phyloP scores from a whole-genome alignment of 2,113 vertebrate species.

The Leptodactylus fuscus region DNA sequence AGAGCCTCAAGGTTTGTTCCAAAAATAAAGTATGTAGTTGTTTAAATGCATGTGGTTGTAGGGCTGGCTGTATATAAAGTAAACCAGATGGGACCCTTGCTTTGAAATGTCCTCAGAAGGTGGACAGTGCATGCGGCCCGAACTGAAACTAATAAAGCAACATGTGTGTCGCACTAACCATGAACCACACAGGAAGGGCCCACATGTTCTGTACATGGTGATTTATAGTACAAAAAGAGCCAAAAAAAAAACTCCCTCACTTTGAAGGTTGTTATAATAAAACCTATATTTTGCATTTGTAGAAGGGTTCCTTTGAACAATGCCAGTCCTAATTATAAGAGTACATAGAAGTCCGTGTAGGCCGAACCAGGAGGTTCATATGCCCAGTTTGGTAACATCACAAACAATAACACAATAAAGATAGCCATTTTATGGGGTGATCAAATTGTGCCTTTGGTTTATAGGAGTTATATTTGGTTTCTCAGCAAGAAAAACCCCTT shows the following conservation, averaged over 20 bases:
- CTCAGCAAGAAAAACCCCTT: too few relatives aligned
- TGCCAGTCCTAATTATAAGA: conserved; percentile 5
- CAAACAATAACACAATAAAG: too few relatives aligned
- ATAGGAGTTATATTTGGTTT: too few relatives aligned
- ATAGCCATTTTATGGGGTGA: too few relatives aligned
- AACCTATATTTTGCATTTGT: conserved; percentile 10
- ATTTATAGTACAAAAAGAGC: conserved; percentile 21
- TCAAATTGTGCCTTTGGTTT: too few relatives aligned
- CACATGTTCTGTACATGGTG: conserved; percentile 16
- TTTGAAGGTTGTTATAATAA: conserved; percentile 30
- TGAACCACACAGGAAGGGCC: conserved; percentile 47
- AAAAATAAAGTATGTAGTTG: conserved; percentile 28
- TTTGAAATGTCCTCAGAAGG: conserved; percentile 48
- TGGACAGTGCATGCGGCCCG: conserved; percentile 33
- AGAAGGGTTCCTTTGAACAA: neutral
- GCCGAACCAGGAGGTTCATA: too few relatives aligned
- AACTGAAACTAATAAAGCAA: conserved; percentile 26
- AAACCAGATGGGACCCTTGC: conserved; percentile 46
- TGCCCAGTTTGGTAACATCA: neutral
- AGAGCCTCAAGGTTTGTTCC: conserved; percentile 31
- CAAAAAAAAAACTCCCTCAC: neutral
- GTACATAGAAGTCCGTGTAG: too few relatives aligned
- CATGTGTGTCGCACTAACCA: conserved; percentile 39
- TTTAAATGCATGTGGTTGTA: conserved; percentile 51
- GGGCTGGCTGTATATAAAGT: conserved; percentile 32